phyloP scores from a whole-genome alignment of 2,113 vertebrate species.

The Sturnus vulgaris region DNA sequence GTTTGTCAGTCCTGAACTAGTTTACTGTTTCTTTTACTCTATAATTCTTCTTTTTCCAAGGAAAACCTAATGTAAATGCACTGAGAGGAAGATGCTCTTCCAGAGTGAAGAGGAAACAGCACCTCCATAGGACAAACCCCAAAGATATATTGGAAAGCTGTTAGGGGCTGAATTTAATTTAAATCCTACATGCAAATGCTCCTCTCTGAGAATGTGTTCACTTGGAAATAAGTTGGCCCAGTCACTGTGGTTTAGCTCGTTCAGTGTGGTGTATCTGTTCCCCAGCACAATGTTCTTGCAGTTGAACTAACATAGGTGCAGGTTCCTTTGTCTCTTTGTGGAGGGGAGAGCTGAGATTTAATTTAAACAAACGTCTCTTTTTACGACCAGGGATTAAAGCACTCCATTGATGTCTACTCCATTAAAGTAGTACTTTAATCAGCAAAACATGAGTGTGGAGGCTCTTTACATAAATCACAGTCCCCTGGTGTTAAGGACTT shows the following conservation, averaged over 20 bases:
- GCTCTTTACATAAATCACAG: neutral
- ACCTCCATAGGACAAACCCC: neutral
- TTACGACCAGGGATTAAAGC: neutral
- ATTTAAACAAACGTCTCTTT: neutral
- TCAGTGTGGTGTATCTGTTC: neutral
- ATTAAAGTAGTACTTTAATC: neutral
- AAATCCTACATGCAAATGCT: neutral
- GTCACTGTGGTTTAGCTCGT: neutral
- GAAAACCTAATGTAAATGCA: rapidly evolving
- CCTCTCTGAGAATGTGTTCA: neutral
- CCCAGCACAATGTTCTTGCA: neutral
- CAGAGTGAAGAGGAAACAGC: neutral
- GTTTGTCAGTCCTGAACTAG: neutral
- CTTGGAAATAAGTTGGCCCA: neutral
- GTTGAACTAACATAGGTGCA: neutral
- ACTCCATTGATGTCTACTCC: neutral
- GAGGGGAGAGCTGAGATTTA: neutral
- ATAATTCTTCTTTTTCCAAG: neutral
- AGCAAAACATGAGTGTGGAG: neutral
- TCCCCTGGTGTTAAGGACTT: neutral
- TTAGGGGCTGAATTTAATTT: neutral
- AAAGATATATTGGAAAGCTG: neutral
- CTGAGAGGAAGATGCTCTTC: neutral
- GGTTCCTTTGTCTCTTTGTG: neutral
- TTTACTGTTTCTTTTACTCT: neutral